phyloP scores from a whole-genome alignment of 2,888 invertebrate species.

The Anorthoa munda region DNA sequence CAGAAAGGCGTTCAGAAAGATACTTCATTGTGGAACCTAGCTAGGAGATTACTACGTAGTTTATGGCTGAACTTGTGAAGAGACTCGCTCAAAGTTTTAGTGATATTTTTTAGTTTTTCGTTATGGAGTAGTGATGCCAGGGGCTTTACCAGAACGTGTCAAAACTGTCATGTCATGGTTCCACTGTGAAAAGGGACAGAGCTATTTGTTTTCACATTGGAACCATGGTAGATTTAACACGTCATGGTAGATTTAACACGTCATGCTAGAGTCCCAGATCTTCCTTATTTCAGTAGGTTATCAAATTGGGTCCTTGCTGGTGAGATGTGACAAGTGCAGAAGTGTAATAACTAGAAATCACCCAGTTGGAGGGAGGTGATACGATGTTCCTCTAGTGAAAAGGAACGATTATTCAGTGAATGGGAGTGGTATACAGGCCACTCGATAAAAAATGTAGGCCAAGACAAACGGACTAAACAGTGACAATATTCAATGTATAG shows the following conservation, averaged over 20 bases:
- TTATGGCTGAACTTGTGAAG: constrained; percentile 69
- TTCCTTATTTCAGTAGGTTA: not conserved
- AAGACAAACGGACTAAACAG: too few relatives aligned
- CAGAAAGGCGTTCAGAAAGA: constrained; percentile 98
- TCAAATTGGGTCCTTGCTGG: not conserved
- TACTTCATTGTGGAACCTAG: constrained; percentile 93
- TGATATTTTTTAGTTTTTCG: not conserved
- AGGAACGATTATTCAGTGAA: not conserved
- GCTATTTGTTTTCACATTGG: too few relatives aligned
- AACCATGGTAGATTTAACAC: too few relatives aligned
- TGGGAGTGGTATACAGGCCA: not conserved
- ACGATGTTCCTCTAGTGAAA: not conserved
- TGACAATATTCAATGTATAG: not conserved
- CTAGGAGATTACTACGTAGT: constrained; percentile 86
- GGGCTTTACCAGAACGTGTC: too few relatives aligned
- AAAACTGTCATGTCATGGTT: too few relatives aligned
- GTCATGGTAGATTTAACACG: too few relatives aligned
- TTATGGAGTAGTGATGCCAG: not conserved
- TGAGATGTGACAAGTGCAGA: not conserved
- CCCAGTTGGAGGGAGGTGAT: not conserved
- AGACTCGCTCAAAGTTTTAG: constrained; percentile 54
- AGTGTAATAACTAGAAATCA: not conserved
- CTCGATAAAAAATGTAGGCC: too few relatives aligned
- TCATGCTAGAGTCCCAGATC: not conserved
- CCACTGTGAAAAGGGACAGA: too few relatives aligned